Evolutionary conservation across 1,140 invertebrate species (phyloP).

Genomic region (Spodoptera frugiperda): DNA sequence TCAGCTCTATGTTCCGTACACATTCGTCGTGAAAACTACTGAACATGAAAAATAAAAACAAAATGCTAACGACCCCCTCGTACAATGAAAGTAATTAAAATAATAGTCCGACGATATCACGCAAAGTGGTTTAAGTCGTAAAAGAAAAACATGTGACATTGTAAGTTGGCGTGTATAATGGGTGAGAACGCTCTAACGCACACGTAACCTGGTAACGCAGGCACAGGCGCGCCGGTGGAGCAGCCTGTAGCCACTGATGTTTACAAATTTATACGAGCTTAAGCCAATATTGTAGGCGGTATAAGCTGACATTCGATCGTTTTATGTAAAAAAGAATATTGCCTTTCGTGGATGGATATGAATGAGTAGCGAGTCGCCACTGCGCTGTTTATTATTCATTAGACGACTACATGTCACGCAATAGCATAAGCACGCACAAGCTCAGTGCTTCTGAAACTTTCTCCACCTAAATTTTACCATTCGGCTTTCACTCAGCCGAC

Average conservation of each 20-base stretch:
- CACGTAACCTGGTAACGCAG: slow-evolving; percentile 57
- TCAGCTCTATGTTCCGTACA: slow-evolving; percentile 61
- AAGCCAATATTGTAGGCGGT: slow-evolving; percentile 69
- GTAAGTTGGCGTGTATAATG: slow-evolving; percentile 53
- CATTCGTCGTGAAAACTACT: slow-evolving; percentile 67
- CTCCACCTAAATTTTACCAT: slow-evolving; percentile 62
- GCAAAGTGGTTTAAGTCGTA: slow-evolving; percentile 71
- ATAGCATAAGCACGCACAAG: slow-evolving; percentile 79
- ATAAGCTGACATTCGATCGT: slow-evolving; percentile 73
- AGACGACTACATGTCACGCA: slow-evolving; percentile 83
- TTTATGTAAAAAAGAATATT: slow-evolving; percentile 78
- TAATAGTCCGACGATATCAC: slow-evolving; percentile 79
- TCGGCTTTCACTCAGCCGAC: slow-evolving; percentile 52
- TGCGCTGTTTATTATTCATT: slow-evolving; percentile 84
- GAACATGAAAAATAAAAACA: slow-evolving; percentile 66
- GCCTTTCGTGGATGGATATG: slow-evolving; percentile 79
- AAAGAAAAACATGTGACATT: slow-evolving; percentile 62
- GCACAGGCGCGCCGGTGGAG: not conserved
- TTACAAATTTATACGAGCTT: slow-evolving; percentile 61
- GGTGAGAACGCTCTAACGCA: slow-evolving; percentile 44
- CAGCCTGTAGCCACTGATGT: slow-evolving; percentile 13
- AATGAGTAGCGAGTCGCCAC: slow-evolving; percentile 81
- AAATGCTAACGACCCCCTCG: slow-evolving; percentile 70
- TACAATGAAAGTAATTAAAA: slow-evolving; percentile 83
- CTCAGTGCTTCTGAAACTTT: slow-evolving; percentile 79